Evolutionary conservation across 2,113 vertebrate genomes (phyloP).

Genomic region (Fulmarus glacialis): DNA sequence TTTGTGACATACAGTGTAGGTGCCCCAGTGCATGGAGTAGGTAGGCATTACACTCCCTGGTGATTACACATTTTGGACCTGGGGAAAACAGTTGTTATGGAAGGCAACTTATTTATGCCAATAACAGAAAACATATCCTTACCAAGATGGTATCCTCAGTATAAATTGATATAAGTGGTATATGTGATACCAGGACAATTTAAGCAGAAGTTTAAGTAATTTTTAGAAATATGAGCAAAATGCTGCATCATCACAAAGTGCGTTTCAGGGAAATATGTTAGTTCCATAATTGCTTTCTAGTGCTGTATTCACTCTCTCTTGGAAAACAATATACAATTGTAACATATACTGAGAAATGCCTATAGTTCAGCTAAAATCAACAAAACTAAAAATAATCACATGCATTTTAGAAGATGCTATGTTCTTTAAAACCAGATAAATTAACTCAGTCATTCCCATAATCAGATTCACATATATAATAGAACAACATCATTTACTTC

Average conservation of each 20-base stretch:
- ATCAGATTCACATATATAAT: neutral
- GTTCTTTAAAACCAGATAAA: neutral
- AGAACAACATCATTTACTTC: slow-evolving; percentile 9
- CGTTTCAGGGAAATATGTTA: slow-evolving; percentile 12
- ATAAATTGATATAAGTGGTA: neutral
- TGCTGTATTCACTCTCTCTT: neutral
- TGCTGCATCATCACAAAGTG: neutral
- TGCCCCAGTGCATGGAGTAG: neutral
- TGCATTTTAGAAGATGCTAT: neutral
- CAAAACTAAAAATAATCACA: neutral
- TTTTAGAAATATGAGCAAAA: slow-evolving; percentile 47
- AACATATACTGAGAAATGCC: neutral
- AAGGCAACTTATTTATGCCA: neutral
- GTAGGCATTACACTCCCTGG: neutral
- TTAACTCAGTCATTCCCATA: neutral
- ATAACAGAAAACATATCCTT: neutral
- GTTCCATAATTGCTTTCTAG: slow-evolving; percentile 5
- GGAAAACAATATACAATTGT: neutral
- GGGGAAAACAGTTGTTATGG: neutral
- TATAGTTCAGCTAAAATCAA: neutral
- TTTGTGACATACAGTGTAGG: neutral
- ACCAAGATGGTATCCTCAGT: neutral
- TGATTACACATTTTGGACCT: neutral
- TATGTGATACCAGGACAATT: neutral
- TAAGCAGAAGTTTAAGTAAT: neutral